A percentile compares a stretch with the other conserved stretches of the same genome.
Evolutionary conservation across 2,888 invertebrate species (phyloP).

Genomic region (Horisme vitalbata): DNA sequence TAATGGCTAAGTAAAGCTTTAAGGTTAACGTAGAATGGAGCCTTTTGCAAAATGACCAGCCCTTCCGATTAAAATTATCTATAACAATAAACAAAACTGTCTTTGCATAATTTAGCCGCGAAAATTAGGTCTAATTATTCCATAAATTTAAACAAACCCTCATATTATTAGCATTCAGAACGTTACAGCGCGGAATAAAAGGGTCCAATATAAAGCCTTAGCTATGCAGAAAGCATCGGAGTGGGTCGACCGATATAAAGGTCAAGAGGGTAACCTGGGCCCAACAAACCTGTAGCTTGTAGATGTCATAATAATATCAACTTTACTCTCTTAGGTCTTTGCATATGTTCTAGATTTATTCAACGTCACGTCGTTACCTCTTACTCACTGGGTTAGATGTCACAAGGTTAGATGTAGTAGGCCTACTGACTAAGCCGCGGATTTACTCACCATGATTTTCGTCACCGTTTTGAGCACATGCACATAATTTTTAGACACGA

Average conservation of each 20-base stretch:
- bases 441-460: too few species aligned
- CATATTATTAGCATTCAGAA: slow-evolving; percentile 78
- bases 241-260: neutral
- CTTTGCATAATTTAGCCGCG: slow-evolving; percentile 57
- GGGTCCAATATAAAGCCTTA: slow-evolving; percentile 59
- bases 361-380: too few species aligned
- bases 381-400: too few species aligned
- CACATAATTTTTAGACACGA: too few species aligned
- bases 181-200: slow-evolving; percentile 68
- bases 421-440: too few species aligned
- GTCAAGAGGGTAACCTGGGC: neutral
- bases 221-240: neutral
- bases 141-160: slow-evolving; percentile 73
- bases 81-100: slow-evolving; percentile 56
- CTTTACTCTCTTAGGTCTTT: too few species aligned
- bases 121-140: slow-evolving; percentile 77
- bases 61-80: slow-evolving; percentile 45
- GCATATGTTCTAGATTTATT: too few species aligned
- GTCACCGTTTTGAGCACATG: too few species aligned
- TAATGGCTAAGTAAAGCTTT: slow-evolving; percentile 3
- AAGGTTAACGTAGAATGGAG: neutral
- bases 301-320: too few species aligned
- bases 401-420: too few species aligned
- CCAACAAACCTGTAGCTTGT: neutral
- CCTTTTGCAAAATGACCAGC: slow-evolving; percentile 6